A percentile compares a stretch with the other conserved stretches of the same genome.
Evolutionary conservation across 2,113 vertebrate genomes (phyloP).

Genomic region (Redunca redunca): DNA sequence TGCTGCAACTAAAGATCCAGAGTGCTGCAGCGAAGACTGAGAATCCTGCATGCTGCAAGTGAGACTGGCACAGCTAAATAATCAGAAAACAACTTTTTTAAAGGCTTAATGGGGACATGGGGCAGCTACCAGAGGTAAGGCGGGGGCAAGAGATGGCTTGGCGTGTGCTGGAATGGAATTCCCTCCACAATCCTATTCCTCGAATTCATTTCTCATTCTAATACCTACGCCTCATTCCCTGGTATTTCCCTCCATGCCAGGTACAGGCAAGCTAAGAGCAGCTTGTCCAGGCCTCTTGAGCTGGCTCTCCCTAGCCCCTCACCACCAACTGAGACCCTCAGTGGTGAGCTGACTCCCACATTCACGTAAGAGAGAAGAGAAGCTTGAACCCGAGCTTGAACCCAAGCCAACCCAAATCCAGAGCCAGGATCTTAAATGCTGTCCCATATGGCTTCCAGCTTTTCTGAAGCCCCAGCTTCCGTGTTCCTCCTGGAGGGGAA

Average conservation of each 20-base stretch:
- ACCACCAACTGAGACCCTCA: accelerated
- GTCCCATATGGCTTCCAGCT: not conserved
- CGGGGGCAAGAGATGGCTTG: not conserved
- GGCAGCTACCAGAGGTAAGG: not conserved
- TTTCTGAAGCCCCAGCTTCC: not conserved
- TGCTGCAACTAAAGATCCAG: not conserved
- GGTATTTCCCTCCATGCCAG: not conserved
- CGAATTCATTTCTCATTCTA: not conserved
- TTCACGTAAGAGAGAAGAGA: not conserved
- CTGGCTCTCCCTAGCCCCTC: not conserved
- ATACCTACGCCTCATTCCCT: no score
- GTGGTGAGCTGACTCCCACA: not conserved
- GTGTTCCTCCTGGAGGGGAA: not conserved
- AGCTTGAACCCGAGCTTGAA: not conserved
- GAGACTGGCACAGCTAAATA: not conserved
- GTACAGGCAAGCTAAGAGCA: not conserved
- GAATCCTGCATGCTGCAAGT: not conserved
- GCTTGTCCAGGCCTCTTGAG: not conserved
- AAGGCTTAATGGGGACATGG: not conserved
- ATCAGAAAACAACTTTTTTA: not conserved
- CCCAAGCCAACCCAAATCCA: not conserved
- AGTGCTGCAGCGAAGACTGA: not conserved
- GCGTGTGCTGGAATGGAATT: not conserved
- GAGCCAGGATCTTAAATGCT: not conserved
- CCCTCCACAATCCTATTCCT: not conserved